These are phyloP conservation scores for Panonychus citri DNA, from an alignment of 1,140 invertebrate genomes.

Conservation along the genomic window DNA sequence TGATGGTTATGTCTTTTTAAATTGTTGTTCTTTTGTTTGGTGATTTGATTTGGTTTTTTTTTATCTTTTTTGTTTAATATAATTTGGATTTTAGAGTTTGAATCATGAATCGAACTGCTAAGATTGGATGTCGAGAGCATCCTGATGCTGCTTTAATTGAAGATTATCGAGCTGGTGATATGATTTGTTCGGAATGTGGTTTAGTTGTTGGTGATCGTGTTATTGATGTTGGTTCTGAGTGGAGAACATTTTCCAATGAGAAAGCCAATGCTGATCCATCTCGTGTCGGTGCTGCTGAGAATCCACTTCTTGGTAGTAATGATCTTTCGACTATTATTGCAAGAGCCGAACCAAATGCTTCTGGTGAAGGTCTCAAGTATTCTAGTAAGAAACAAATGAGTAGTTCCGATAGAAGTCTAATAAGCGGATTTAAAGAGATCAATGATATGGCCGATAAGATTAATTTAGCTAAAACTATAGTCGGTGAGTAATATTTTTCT, in stretches of 20 bases:
- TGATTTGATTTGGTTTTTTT: no score
- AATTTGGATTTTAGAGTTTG: no score
- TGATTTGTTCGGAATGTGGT: conserved; percentile 96
- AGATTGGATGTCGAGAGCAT: conserved; percentile 65
- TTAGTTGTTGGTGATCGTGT: conserved; percentile 96
- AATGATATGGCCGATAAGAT: conserved; percentile 92
- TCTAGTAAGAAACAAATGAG: conserved; percentile 78
- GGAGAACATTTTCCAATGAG: conserved; percentile 98
- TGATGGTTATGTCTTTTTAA: no score
- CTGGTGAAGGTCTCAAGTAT: conserved; percentile 68
- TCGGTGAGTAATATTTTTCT: conserved; percentile 12
- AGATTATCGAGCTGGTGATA: conserved; percentile 93
- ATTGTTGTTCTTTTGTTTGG: no score
- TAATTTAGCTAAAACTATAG: conserved; percentile 76
- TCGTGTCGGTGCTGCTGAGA: conserved; percentile 74
- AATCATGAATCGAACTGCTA: conserved; percentile 8
- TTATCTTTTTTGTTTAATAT: no score
- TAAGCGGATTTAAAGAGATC: conserved; percentile 90
- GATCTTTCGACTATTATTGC: conserved; percentile 95
- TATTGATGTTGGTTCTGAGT: conserved; percentile 99
- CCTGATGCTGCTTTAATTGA: conserved; percentile 86
- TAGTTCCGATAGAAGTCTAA: conserved; percentile 73
- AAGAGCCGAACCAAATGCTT: conserved; percentile 53
- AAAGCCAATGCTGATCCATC: conserved; percentile 87
- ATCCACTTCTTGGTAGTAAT: conserved; percentile 77